phyloP scores from a whole-genome alignment of 2,888 invertebrate species.

The Metopia argyrocephala region DNA sequence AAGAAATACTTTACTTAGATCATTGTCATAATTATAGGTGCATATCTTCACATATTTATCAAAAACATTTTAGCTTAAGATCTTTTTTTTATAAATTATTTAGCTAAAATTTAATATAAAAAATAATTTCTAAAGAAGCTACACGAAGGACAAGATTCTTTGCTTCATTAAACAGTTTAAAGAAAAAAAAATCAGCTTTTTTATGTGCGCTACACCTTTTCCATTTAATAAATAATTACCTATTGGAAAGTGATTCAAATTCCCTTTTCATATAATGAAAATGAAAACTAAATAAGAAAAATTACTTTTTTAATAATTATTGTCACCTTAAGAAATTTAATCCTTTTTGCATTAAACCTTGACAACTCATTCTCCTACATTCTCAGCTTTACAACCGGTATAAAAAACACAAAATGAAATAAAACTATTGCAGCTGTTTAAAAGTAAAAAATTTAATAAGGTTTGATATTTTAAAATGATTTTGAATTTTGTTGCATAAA shows the following conservation, averaged over 20 bases:
- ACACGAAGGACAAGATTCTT: too few relatives aligned
- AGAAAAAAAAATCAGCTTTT: conserved; percentile 1
- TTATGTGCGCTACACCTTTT: not conserved
- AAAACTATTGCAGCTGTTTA: conserved; percentile 52
- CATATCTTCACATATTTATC: too few relatives aligned
- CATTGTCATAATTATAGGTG: too few relatives aligned
- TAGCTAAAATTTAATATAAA: too few relatives aligned
- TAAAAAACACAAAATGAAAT: not conserved
- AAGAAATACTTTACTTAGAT: too few relatives aligned
- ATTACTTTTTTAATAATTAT: conserved; percentile 58
- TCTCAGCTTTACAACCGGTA: too few relatives aligned
- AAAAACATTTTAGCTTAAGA: too few relatives aligned
- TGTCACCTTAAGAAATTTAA: conserved; percentile 7
- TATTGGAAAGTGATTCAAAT: conserved; percentile 24
- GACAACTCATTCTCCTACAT: conserved; percentile 21
- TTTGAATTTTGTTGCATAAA: conserved; percentile 2
- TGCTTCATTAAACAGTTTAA: too few relatives aligned
- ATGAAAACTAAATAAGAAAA: conserved; percentile 66
- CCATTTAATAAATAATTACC: not conserved
- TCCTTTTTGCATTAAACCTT: conserved; percentile 36
- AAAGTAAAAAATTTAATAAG: not conserved
- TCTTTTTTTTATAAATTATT: too few relatives aligned
- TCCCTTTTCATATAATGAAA: conserved; percentile 6
- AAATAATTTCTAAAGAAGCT: too few relatives aligned
- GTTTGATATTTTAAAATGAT: conserved; percentile 52